Evolutionary conservation across 2,113 vertebrate species (phyloP).

Genomic region (Corydoras maculifer): DNA sequence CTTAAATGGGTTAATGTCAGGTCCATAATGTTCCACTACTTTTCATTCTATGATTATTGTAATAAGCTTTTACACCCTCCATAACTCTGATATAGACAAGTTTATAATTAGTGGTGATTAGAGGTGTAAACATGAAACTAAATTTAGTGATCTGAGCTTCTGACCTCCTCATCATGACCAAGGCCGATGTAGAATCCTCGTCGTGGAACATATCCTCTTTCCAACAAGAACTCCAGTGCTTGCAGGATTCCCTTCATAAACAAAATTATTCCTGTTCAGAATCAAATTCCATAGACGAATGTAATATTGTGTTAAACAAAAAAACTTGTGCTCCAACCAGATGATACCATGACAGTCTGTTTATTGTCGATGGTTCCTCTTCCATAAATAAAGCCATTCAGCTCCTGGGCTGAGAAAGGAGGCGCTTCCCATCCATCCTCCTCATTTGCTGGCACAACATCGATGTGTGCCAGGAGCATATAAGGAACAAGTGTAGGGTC

Average conservation of each 20-base stretch:
- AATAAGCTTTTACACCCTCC: too few species aligned
- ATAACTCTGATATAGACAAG: too few species aligned
- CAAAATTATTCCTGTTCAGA: slow-evolving; percentile 12
- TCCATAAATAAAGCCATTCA: slow-evolving; percentile 85
- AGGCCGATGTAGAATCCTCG: slow-evolving; percentile 82
- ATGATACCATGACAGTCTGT: slow-evolving; percentile 73
- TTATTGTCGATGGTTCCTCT: slow-evolving; percentile 91
- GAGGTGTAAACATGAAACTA: not conserved
- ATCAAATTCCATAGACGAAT: not conserved
- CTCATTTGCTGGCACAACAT: slow-evolving; percentile 83
- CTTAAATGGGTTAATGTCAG: too few species aligned
- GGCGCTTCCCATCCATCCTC: slow-evolving; percentile 80
- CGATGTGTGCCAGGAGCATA: slow-evolving; percentile 86
- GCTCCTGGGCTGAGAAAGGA: slow-evolving; percentile 85
- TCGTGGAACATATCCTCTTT: slow-evolving; percentile 71
- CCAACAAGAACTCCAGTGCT: slow-evolving; percentile 81
- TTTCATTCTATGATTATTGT: too few species aligned
- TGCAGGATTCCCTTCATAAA: slow-evolving; percentile 79
- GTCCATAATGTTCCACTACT: too few species aligned
- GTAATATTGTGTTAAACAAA: slow-evolving; percentile 11
- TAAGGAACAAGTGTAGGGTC: slow-evolving; percentile 72
- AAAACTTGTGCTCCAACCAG: not conserved
- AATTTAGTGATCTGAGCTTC: not conserved
- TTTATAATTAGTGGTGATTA: too few species aligned
- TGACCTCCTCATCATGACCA: slow-evolving; percentile 91